phyloP scores from a whole-genome alignment of 2,113 vertebrate genomes.

The Anser cygnoides region DNA sequence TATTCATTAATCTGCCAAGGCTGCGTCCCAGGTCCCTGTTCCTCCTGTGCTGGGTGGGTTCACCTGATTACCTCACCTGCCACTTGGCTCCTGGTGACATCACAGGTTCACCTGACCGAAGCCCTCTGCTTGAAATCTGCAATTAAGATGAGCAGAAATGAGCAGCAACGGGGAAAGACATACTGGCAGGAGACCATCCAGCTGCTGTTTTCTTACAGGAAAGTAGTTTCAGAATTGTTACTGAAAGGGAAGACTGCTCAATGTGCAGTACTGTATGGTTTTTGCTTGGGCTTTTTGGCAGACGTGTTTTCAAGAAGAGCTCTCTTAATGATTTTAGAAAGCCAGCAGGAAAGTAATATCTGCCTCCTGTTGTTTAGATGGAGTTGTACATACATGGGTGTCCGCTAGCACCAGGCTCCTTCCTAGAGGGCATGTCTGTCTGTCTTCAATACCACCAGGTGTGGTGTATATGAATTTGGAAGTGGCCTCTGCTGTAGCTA shows the following conservation, averaged over 20 bases:
- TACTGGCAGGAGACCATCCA: not conserved
- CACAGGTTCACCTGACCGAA: not conserved
- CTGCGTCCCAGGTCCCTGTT: not conserved
- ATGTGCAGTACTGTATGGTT: not conserved
- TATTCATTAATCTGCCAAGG: not conserved
- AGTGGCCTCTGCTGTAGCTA: not conserved
- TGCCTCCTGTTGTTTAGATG: fast-evolving
- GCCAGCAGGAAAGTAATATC: not conserved
- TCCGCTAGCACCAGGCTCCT: not conserved
- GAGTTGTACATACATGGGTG: fast-evolving
- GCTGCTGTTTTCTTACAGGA: not conserved
- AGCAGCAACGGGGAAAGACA: not conserved
- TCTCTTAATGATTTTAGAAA: not conserved
- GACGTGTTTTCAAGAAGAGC: not conserved
- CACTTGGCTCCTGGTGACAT: not conserved
- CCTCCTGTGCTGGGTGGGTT: not conserved
- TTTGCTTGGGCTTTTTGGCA: not conserved
- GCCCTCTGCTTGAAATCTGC: not conserved
- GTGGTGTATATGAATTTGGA: fast-evolving
- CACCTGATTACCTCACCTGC: slow-evolving; percentile 9
- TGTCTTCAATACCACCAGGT: not conserved
- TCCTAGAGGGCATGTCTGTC: not conserved
- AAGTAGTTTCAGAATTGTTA: not conserved
- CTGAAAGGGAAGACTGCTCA: not conserved
- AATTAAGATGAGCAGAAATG: not conserved